Base-by-base conservation (phyloP, 2,797 vertebrate genomes). In the Danio kyathit region DNA sequence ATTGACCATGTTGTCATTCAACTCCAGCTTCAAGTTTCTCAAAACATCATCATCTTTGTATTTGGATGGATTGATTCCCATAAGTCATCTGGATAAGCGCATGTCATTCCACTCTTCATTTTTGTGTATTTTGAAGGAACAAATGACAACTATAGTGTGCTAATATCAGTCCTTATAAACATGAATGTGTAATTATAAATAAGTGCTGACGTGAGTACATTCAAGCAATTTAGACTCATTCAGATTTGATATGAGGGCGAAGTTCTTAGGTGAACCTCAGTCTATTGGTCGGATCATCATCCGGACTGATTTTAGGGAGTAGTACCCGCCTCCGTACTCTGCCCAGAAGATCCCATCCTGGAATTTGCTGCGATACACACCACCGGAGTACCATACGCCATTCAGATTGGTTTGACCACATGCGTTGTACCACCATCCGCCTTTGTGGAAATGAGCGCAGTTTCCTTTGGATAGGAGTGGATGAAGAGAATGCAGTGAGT, bases 301-400 rank as follows among this genome's bases (percentile, higher is more conserved):
- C 72, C 95, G 96, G 67, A 95, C 95, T 1, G 96, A 94, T 91
- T 96, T 97, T 76, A 99, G 88, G 19, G 98, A 99, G 88, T 99
- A 99, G 85, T 96, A 99, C 1, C 98, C 98, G 60, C 98, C 98
- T 40, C 97, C 94, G 12, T 99, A 99, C 21, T 99, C 98, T 0
- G 98, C 98, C 98, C 98, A 99, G 84, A 98, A 99, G 86, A 99
- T 96, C 5, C 98, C 98, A 0, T 99, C 98, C 88, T 99, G 98
- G 87, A 99, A 99, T 0, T 97, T 96, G 86, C 97, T 99, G 74
- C 98, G 96, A 87, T 99, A 99, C 54, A 99, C 97, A 0, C 98
- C 98, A 9, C 98, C 98, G 0, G 94, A 95, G 85, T 99, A 99
- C 98, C 98, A 99, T 29, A 99, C 97, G 1, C 98, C 98, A 0